Evolutionary conservation across 1,140 invertebrate genomes (phyloP), one percentile per base, ranked within the genome.

Genomic region (Cotesia vestalis): DNA sequence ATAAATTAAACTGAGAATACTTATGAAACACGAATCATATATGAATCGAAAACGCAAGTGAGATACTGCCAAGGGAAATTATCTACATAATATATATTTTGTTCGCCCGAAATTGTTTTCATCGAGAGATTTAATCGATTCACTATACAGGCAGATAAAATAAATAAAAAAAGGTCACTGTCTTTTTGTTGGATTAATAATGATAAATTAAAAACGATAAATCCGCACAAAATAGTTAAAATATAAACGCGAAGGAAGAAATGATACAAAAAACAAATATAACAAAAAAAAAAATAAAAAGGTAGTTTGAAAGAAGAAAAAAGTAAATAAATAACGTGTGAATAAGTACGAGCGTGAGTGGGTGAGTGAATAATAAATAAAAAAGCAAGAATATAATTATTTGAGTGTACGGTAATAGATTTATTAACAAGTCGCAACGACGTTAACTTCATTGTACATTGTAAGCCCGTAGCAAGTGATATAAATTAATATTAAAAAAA

Each of bases 381-480:
- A 53, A 69, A 64, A 73, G 55, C 20, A 52, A 71, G 66, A 51
- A n/a, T 59, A 38, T 78, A 78, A 73, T 74, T 77, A 74, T 78
- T 78, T 36, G n/a, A 64, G 40, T 46, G 53, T 55, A 55, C 14
- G 38, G 8, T 53, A 27, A 53, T 36, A 69, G 6, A 70, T 20
- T 64, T 53, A 34, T 57, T 67, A 60, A 57, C 66, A 35, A 60
- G 60, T 68, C 71, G 71, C 71, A 68, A 69, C 46, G 66, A 69
- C 69, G 53, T 66, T 52, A 73, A 72, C 11, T 71, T 76, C 53
- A 69, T 64, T 76, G 75, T 76, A 76, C 69, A 76, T 76, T 76
- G 20, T 78, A 83, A 81, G 78, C 76, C 71, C 70, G 78, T 82
- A 84, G 79, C 72, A 69, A 77, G 71, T 75, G 79, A 83, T 77